Evolutionary conservation across 2,888 invertebrate genomes (phyloP).

Genomic region (Axea sp.): DNA sequence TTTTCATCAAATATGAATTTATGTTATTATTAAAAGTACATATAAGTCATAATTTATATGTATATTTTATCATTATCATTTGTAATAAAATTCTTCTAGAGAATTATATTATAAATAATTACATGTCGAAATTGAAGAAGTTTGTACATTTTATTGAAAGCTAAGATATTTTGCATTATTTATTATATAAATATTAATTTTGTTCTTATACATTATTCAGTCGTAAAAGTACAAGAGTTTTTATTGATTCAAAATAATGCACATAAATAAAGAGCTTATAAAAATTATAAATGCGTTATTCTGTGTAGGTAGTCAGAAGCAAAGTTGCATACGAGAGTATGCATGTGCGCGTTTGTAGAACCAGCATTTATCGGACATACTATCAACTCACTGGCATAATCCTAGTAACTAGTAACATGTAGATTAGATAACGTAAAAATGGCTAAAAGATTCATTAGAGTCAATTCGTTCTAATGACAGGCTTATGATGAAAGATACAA

Average conservation of each 20-base stretch:
- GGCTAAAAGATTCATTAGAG: constrained; percentile 50
- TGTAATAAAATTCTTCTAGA: too few species aligned
- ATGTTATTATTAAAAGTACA: too few species aligned
- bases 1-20: too few species aligned
- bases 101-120: too few species aligned
- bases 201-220: too few species aligned
- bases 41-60: too few species aligned
- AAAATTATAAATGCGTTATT: constrained; percentile 21
- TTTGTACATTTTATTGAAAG: too few species aligned
- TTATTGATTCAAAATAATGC: constrained; percentile 17
- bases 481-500: constrained; percentile 48
- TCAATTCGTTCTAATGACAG: constrained; percentile 50
- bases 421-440: constrained; percentile 58
- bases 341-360: neutral
- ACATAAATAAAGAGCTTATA: constrained; percentile 26
- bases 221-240: too few species aligned
- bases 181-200: too few species aligned
- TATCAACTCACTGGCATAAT: constrained; percentile 52
- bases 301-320: constrained; percentile 1
- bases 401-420: constrained; percentile 50
- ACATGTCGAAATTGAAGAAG: too few species aligned
- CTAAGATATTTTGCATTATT: too few species aligned
- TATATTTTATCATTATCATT: too few species aligned
- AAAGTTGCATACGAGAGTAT: neutral
- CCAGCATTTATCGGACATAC: constrained; percentile 20